These are phyloP conservation scores for Lytechinus variegatus DNA, from an alignment of 35 echinoderm and acorn worm species.

Conservation along the genomic window DNA sequence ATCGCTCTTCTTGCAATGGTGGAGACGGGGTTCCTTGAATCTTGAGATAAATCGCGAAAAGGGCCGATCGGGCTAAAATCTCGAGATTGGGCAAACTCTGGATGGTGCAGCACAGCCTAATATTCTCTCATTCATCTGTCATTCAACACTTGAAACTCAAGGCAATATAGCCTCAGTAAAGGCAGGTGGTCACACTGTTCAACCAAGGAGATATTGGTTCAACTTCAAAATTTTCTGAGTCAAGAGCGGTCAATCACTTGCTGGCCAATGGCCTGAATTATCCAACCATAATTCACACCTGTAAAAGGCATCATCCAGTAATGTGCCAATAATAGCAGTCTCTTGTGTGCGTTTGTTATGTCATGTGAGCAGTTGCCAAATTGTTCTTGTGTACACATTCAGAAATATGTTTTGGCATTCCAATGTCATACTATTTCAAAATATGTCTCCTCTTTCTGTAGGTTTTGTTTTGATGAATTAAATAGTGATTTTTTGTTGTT, in stretches of 20 bases:
- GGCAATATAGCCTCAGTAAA: background rate
- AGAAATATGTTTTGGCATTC: background rate
- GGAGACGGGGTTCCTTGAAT: too few species aligned
- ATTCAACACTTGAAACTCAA: background rate
- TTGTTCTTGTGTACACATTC: background rate
- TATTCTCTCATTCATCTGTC: background rate
- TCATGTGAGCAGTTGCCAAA: slow-evolving; percentile 1
- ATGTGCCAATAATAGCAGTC: background rate
- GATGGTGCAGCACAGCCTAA: too few species aligned
- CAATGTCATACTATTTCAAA: background rate
- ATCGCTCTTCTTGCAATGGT: too few species aligned
- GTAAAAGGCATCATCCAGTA: background rate
- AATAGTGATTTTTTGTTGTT: background rate
- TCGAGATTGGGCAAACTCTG: too few species aligned
- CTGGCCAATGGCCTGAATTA: background rate
- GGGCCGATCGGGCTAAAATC: too few species aligned
- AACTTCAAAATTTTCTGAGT: background rate
- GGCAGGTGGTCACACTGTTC: background rate
- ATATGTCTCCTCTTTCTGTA: background rate
- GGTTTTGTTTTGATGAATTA: background rate
- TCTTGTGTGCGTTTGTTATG: background rate
- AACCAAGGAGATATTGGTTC: too few species aligned
- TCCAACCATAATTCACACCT: background rate
- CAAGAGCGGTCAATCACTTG: background rate
- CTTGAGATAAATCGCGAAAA: too few species aligned